Conservation (phyloP, 2,113 vertebrate species). For the Gnathonemus longibarbis region DNA sequence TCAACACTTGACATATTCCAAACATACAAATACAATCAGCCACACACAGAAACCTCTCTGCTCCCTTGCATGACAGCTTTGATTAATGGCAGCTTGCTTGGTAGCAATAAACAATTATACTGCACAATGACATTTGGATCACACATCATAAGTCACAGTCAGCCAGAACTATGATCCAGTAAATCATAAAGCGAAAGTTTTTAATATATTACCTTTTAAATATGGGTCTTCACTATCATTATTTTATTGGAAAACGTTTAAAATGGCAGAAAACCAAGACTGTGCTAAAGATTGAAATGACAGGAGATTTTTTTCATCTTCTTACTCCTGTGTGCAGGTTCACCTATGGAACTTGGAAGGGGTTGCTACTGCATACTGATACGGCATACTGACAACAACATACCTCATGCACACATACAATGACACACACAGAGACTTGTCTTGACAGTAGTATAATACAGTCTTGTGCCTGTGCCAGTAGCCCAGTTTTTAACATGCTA, state of each 20-base stretch:
- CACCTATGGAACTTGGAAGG: background rate
- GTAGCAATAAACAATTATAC: conserved; percentile 28
- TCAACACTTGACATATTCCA: background rate
- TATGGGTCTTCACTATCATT: background rate
- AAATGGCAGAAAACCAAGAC: background rate
- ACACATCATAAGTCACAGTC: conserved; percentile 28
- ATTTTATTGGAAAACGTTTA: background rate
- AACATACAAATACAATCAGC: conserved; percentile 19
- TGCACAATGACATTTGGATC: conserved; percentile 18
- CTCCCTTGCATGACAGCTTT: conserved; percentile 25
- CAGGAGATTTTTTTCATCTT: background rate
- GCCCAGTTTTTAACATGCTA: background rate
- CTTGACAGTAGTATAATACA: background rate
- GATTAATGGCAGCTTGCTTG: conserved; percentile 29
- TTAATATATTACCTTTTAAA: conserved; percentile 20
- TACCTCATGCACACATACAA: background rate
- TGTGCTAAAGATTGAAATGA: background rate
- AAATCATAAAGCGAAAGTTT: conserved; percentile 12
- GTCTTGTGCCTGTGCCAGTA: background rate
- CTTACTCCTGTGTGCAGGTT: background rate
- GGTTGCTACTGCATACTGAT: background rate
- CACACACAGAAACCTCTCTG: conserved; percentile 19
- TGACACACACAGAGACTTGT: background rate
- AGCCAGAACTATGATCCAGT: conserved; percentile 24
- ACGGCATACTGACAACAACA: background rate